Percentiles rank a stretch among this genome's conserved stretches.
Conservation (phyloP, 2,113 vertebrate species). For the Anthoscopus minutus region DNA sequence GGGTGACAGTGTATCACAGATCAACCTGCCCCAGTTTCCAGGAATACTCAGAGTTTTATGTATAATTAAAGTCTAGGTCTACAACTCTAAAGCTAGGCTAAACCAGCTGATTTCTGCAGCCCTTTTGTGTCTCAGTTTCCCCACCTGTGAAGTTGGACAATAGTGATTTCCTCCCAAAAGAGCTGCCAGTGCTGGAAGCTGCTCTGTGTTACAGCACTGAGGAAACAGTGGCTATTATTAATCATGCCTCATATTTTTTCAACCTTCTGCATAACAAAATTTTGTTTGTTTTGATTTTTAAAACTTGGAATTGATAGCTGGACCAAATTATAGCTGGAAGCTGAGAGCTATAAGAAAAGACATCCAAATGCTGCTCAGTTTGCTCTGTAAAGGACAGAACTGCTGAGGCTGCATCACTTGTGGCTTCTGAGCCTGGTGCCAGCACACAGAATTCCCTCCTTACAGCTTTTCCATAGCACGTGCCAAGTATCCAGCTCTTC, state of each 20-base stretch:
- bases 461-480: slow-evolving; percentile 42
- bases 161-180: neutral
- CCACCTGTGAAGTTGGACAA: slow-evolving; percentile 13
- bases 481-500: slow-evolving; percentile 52
- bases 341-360: neutral
- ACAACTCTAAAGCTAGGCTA: neutral
- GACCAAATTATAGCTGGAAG: slow-evolving; percentile 42
- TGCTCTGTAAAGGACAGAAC: slow-evolving; percentile 20
- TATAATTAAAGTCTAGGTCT: neutral
- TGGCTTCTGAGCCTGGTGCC: neutral
- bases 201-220: neutral
- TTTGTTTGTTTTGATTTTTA: slow-evolving; percentile 45
- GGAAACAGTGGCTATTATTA: slow-evolving; percentile 39
- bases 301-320: neutral
- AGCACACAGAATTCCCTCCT: slow-evolving; percentile 55
- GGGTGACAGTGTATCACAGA: neutral
- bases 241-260: neutral
- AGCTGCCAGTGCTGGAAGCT: neutral
- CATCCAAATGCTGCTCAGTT: slow-evolving; percentile 33
- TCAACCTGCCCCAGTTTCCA: neutral
- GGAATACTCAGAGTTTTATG: neutral
- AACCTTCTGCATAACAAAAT: slow-evolving; percentile 5
- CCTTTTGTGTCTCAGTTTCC: neutral
- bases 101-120: neutral
- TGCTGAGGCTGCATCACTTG: slow-evolving; percentile 61